Base-by-base conservation (phyloP, 2,888 invertebrate species). In the Agonopterix subpropinquella region DNA sequence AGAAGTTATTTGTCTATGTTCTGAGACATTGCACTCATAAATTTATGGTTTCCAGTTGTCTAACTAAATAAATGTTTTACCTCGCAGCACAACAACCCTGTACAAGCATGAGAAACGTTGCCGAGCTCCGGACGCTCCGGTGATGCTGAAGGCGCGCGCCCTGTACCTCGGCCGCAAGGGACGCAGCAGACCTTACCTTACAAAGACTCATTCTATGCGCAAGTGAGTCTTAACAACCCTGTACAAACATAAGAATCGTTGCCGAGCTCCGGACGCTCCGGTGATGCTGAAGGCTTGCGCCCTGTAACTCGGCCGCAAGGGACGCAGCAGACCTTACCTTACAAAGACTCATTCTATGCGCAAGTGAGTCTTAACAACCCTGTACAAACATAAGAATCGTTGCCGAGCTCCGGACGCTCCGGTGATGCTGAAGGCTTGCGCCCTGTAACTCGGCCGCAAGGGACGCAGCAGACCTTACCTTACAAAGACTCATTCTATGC, bases 81-180 rank as follows among this genome's bases (percentile, higher is more conserved):
- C 11, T 10, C 11, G 2, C 60, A 87, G 87, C 47, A 73, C 70
- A 8, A 78, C 80, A 10, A 84, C 80, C 39, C 61, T 87, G 1
- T 87, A 86, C 62, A 86, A 85, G 50, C 87, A 88, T 44, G 86
- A 88, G 70, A 84, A 84, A 63, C 71, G 72, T 0, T 87, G 86
- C 54, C n/a, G 37, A 0, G 71, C 78, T 0, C 66, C 70, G 0
- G 81, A 84, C 50, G 73, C 73, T 0, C 44, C 45, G 1, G 39
- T 65, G 0, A 80, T 81, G 36, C 61, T 87, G 55, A 58, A 57
- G n/a, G 86, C 87, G 7, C 78, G 87, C 2, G 80, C 78, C 0
- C 53, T 58, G 1, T 70, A 55, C 48, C 61, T 87, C 1, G 83
- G 84, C 2, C 68, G 70, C 9, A 77, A 76, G 55, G 82, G 74